Base-by-base conservation (phyloP, 1,140 invertebrate genomes). In the Bilobella aurantiaca region DNA sequence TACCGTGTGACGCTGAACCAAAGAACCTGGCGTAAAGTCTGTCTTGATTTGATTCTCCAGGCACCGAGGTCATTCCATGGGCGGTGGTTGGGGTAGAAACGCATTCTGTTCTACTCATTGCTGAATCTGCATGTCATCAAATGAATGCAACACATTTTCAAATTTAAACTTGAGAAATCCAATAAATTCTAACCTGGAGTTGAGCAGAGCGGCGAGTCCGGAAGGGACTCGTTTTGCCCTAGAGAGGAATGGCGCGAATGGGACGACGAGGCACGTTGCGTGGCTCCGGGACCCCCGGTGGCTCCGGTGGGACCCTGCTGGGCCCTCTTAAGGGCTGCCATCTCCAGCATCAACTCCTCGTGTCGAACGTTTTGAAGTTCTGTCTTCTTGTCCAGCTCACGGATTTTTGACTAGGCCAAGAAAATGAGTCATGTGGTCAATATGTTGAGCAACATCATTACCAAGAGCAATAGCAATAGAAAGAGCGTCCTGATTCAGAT, bases 301-400 rank as follows among this genome's bases (percentile, higher is more conserved):
- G 53, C 27, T 12, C 8, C 3, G 8, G 58, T 8, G 8, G 28
- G 28, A 12, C 60, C 58, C 18, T 47, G 32, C 27, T 47, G 32
- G 12, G 63, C 74, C 46, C 79, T 73, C 68, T 78, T 80, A 58
- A 84, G 67, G 62, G 79, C 78, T 29, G 89, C 86, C 77, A 95
- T 80, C 78, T 95, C 91, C 57, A 68, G 61, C 64, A 71, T 66
- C 64, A 68, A 65, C 77, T 93, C 90, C 75, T 93, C 89, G 76
- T 93, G 91, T 70, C 86, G 85, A 27, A 93, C 87, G 71, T 89
- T 90, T 77, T 95, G 91, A 68, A 92, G 77, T 65, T 91, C 89
- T 62, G 69, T 68, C 69, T 68, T 68, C 64, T 88, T 89, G 74
- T 91, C 89, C 61, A 91, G 79, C 76, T 91, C 89, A 34, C 88